These are phyloP conservation scores for Andrena praecox DNA, from an alignment of 2,888 invertebrate genomes.

Conservation along the genomic window DNA sequence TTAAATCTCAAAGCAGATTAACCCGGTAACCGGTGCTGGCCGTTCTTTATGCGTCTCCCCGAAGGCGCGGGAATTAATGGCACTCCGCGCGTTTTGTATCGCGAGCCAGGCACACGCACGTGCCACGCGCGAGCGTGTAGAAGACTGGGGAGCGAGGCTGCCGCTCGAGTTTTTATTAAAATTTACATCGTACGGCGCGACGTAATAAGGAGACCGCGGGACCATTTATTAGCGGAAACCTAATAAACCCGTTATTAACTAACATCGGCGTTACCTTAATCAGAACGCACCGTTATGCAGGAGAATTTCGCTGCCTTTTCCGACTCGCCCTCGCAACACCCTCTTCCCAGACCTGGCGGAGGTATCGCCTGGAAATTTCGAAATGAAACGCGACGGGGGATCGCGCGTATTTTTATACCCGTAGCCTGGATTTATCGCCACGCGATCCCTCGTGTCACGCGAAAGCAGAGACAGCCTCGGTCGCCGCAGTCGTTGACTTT, in stretches of 20 bases:
- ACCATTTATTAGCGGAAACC: constrained; percentile 60
- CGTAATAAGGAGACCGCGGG: constrained; percentile 59
- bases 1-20: constrained; percentile 56
- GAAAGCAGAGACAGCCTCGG: too few relatives aligned
- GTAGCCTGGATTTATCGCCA: too few relatives aligned
- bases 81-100: constrained; percentile 20
- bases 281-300: constrained; percentile 40
- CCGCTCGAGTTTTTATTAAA: constrained; percentile 68
- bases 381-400: not conserved
- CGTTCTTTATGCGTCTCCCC: constrained; percentile 47
- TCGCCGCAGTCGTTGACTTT: too few relatives aligned
- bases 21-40: constrained; percentile 32
- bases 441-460: too few relatives aligned
- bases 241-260: constrained; percentile 69
- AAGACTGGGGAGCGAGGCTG: not conserved
- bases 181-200: constrained; percentile 52
- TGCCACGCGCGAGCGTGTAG: not conserved
- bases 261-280: constrained; percentile 66
- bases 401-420: not conserved
- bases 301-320: constrained; percentile 11
- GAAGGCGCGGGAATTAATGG: constrained; percentile 54
- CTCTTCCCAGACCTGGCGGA: not conserved
- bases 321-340: not conserved
- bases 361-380: not conserved
- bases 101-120: not conserved